Evolutionary conservation across 1,140 invertebrate species (phyloP).

Genomic region (Hermetia illucens): DNA sequence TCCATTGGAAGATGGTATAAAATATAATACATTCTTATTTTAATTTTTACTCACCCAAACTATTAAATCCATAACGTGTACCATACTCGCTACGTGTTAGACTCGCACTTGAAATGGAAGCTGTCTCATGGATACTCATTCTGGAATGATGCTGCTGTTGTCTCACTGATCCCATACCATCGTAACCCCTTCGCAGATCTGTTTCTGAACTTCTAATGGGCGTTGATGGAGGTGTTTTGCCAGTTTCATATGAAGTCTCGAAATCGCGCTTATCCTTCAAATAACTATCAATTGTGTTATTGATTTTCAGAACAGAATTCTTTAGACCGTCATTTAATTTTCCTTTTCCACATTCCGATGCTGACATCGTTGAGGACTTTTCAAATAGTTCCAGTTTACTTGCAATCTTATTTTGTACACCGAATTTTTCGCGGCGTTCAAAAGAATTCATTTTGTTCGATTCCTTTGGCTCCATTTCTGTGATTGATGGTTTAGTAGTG

Average conservation of each 20-base stretch:
- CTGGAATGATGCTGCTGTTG: no score
- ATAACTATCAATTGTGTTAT: conserved; percentile 29
- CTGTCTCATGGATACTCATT: no score
- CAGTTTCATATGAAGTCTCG: conserved; percentile 12
- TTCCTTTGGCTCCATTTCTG: no score
- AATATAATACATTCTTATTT: no score
- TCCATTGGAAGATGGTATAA: no score
- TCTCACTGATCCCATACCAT: no score
- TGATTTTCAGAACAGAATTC: conserved; percentile 29
- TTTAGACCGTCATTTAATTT: conserved; percentile 15
- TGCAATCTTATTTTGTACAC: no score
- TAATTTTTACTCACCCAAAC: no score
- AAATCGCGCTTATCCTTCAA: conserved; percentile 29
- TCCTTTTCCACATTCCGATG: not conserved
- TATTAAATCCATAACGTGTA: no score
- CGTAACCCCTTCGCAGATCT: conserved; percentile 11
- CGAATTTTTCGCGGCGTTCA: no score
- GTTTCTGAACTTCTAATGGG: not conserved
- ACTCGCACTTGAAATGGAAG: conserved; percentile 19
- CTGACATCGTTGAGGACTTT: conserved; percentile 9
- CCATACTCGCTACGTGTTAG: conserved; percentile 26
- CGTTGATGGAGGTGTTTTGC: not conserved
- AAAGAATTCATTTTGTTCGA: no score
- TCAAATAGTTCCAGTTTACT: conserved; percentile 28
- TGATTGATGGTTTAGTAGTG: no score